Percentiles rank a stretch among this genome's conserved stretches.
Conservation (phyloP, 1,140 invertebrate species). For the Ostrea denselamellosa region DNA sequence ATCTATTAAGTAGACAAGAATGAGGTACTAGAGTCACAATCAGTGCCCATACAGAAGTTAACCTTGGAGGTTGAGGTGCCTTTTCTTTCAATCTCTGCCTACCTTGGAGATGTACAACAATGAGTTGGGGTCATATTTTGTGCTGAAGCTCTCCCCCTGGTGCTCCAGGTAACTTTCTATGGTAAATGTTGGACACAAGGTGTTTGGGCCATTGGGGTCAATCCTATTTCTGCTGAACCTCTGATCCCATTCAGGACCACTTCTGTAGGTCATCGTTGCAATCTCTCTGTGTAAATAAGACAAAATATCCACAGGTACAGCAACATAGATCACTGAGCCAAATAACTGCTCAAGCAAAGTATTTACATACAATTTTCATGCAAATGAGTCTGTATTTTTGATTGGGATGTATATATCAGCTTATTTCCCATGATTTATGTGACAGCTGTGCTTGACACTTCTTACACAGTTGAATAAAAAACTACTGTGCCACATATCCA, state of each 20-base stretch:
- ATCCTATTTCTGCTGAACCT: slow-evolving; percentile 76
- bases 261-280: slow-evolving; percentile 78
- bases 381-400: neutral
- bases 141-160: slow-evolving; percentile 77
- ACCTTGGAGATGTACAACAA: slow-evolving; percentile 79
- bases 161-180: slow-evolving; percentile 79
- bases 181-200: slow-evolving; percentile 76
- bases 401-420: no score
- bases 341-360: no score
- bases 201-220: slow-evolving; percentile 63
- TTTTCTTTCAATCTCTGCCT: neutral
- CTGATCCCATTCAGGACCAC: slow-evolving; percentile 78
- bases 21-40: no score
- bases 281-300: slow-evolving; percentile 73
- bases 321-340: neutral
- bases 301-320: neutral
- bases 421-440: no score
- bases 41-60: no score
- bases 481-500: no score
- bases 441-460: no score
- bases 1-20: no score
- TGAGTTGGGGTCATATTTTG: slow-evolving; percentile 79
- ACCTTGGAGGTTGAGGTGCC: no score
- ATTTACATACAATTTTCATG: neutral
- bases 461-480: no score